Evolutionary conservation across 2,888 invertebrate species (phyloP).

Genomic region (Leistus spinibarbis): DNA sequence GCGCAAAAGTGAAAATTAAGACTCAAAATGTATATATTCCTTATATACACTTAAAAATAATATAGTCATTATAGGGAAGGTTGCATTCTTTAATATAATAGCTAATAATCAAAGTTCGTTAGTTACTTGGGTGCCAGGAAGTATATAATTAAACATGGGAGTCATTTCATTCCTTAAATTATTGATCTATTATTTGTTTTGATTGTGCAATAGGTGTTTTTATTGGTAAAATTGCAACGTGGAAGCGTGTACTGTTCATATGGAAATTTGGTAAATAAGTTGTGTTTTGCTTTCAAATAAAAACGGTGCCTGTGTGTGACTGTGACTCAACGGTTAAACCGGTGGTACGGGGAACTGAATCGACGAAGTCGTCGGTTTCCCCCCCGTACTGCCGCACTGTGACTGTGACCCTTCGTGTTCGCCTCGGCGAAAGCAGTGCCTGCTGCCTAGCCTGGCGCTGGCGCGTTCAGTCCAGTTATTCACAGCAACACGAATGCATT

Average conservation of each 20-base stretch:
- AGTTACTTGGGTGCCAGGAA: not conserved
- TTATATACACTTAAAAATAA: no score
- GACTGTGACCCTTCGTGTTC: no score
- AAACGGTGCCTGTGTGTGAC: not conserved
- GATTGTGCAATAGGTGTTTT: constrained; percentile 23
- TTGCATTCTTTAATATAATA: no score
- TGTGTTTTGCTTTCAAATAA: not conserved
- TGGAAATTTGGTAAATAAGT: not conserved
- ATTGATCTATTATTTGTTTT: not conserved
- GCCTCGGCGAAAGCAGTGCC: constrained; percentile 1
- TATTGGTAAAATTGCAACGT: constrained; percentile 8
- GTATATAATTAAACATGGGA: not conserved
- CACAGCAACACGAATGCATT: constrained; percentile 7
- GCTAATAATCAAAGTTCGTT: no score
- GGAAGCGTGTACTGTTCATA: not conserved
- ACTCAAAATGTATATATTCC: no score
- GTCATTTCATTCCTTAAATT: not conserved
- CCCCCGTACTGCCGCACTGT: constrained; percentile 4
- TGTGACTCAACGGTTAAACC: constrained; percentile 39
- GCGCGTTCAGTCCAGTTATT: constrained; percentile 37
- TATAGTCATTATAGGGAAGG: not conserved
- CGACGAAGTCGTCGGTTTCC: no score
- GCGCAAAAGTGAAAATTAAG: no score
- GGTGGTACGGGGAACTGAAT: constrained; percentile 5
- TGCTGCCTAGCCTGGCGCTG: no score